These are phyloP conservation scores for Leptogaster cylindrica DNA, from an alignment of 2,888 invertebrate genomes.

Conservation along the genomic window DNA sequence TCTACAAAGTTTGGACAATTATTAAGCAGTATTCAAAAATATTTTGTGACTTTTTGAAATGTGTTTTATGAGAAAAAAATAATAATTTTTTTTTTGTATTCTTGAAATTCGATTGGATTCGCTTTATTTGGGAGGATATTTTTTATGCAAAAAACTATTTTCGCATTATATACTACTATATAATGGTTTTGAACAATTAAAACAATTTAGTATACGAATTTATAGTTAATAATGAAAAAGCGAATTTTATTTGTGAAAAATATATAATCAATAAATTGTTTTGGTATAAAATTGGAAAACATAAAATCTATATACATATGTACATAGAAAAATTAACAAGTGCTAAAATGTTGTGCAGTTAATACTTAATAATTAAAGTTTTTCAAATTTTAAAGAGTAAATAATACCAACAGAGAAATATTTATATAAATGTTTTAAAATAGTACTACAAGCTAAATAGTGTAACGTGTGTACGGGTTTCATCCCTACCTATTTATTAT, in stretches of 20 bases:
- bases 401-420: slow-evolving; percentile 11
- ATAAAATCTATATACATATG: no score
- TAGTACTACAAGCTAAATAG: slow-evolving; percentile 27
- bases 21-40: no score
- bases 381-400: no score
- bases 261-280: neutral
- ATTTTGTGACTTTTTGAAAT: no score
- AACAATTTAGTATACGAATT: slow-evolving; percentile 34
- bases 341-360: no score
- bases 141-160: neutral
- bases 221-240: neutral
- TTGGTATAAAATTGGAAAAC: slow-evolving; percentile 6
- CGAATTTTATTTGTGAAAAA: neutral
- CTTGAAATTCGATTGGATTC: neutral
- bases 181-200: no score
- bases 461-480: slow-evolving; percentile 33
- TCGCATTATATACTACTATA: no score
- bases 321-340: neutral
- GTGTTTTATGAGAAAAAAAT: no score
- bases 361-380: no score
- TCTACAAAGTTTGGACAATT: slow-evolving; percentile 14
- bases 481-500: slow-evolving; percentile 24
- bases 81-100: no score
- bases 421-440: slow-evolving; percentile 32
- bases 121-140: slow-evolving; percentile 15